Evolutionary conservation across 2,888 invertebrate species (phyloP).

Genomic region (Eupithecia centaureata): DNA sequence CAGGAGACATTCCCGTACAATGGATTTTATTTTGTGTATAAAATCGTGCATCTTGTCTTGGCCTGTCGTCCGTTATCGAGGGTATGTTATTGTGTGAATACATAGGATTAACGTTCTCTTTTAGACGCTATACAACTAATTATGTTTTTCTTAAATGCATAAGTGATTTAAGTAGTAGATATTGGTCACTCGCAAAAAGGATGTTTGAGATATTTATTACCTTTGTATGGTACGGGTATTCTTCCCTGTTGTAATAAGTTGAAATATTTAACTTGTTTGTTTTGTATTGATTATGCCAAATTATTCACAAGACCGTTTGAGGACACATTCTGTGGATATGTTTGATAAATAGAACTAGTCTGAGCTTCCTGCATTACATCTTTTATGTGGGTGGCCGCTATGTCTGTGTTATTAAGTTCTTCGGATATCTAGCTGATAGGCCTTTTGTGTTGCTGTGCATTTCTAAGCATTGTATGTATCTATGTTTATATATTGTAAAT

Average conservation of each 20-base stretch:
- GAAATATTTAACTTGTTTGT: constrained; percentile 35
- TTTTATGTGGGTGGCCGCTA: constrained; percentile 74
- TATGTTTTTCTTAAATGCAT: constrained; percentile 77
- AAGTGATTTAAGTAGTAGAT: constrained; percentile 64
- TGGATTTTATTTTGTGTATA: constrained; percentile 83
- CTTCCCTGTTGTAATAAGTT: constrained; percentile 44
- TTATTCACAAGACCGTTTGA: constrained; percentile 23
- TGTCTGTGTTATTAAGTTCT: constrained; percentile 82
- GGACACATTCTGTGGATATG: constrained; percentile 16
- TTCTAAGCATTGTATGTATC: constrained; percentile 85
- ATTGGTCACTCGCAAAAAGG: constrained; percentile 71
- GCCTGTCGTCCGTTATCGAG: constrained; percentile 81
- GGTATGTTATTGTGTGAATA: constrained; percentile 75
- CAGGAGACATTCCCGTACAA: constrained; percentile 80
- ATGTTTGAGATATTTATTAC: constrained; percentile 53
- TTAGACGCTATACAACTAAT: constrained; percentile 68
- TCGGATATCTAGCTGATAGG: constrained; percentile 70
- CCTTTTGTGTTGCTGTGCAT: constrained; percentile 83
- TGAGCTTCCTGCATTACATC: constrained; percentile 54
- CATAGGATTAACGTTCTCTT: constrained; percentile 70
- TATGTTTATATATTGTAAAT: constrained; percentile 83
- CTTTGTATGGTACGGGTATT: constrained; percentile 44
- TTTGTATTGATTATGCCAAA: constrained; percentile 30
- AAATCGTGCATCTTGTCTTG: constrained; percentile 83
- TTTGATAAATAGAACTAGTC: constrained; percentile 59